phyloP scores from a whole-genome alignment of 2,797 vertebrate species.

The Onychomys leucogaster region DNA sequence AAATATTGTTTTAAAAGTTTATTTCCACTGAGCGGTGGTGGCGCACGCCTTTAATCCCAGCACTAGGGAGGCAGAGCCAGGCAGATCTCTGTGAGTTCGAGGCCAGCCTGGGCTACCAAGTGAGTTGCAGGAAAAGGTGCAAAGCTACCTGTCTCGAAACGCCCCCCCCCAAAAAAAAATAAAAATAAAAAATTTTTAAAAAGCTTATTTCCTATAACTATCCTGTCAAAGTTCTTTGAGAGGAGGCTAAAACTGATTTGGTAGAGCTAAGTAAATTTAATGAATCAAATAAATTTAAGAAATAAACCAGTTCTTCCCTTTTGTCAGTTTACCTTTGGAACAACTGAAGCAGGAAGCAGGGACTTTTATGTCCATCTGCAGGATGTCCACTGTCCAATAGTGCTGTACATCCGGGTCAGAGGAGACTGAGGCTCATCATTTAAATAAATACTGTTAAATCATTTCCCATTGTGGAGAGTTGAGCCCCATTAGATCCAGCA shows the following conservation, averaged over 20 bases:
- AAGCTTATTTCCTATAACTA: slow-evolving; percentile 20
- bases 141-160: no score
- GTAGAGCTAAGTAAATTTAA: neutral
- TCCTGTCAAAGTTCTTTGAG: slow-evolving; percentile 9
- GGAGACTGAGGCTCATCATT: slow-evolving; percentile 56
- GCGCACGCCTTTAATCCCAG: no score
- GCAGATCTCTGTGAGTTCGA: no score
- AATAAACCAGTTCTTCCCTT: neutral
- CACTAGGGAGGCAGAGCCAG: no score
- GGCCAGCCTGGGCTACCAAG: no score
- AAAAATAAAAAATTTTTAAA: no score
- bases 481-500: slow-evolving; percentile 50
- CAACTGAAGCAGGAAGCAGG: neutral
- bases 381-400: neutral
- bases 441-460: slow-evolving; percentile 60
- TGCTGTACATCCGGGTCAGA: slow-evolving; percentile 51
- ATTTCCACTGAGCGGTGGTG: no score
- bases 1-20: slow-evolving; percentile 40
- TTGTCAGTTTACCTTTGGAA: neutral
- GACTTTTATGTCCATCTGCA: slow-evolving; percentile 53
- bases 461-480: slow-evolving; percentile 58
- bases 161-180: no score
- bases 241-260: slow-evolving; percentile 41
- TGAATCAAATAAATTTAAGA: slow-evolving; percentile 12
- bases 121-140: no score